phyloP scores from a whole-genome alignment of 2,113 vertebrate genomes.

The Microcebus jonahi region DNA sequence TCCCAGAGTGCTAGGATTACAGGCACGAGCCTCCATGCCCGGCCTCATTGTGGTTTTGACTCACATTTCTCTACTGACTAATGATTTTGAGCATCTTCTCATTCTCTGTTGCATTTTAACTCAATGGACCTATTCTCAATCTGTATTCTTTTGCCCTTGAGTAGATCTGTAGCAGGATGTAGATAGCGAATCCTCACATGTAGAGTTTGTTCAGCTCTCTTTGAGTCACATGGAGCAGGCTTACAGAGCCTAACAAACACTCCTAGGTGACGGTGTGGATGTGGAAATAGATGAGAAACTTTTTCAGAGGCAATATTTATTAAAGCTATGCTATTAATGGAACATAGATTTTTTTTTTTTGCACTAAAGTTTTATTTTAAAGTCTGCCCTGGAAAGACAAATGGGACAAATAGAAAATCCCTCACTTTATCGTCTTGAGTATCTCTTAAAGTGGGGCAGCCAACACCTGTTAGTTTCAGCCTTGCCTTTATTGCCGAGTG shows the following conservation, averaged over 20 bases:
- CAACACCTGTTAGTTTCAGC: neutral
- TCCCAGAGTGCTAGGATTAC: too few relatives aligned
- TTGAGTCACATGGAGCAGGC: neutral
- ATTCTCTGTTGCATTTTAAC: neutral
- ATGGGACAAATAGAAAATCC: neutral
- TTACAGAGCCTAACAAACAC: neutral
- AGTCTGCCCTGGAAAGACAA: constrained; percentile 26
- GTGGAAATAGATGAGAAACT: neutral
- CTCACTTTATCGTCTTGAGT: neutral
- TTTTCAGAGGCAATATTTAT: constrained; percentile 46
- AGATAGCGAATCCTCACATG: neutral
- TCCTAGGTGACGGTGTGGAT: neutral
- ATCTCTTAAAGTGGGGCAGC: neutral
- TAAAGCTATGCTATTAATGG: constrained; percentile 17
- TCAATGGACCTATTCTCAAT: neutral
- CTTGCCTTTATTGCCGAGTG: neutral
- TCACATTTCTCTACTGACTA: neutral
- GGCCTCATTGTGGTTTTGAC: neutral
- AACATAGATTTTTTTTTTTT: neutral
- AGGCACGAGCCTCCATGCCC: too few relatives aligned
- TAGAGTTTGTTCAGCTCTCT: constrained; percentile 2
- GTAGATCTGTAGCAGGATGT: neutral
- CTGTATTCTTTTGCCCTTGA: neutral
- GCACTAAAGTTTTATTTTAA: constrained; percentile 59
- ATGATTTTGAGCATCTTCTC: neutral